Evolutionary conservation across 2,113 vertebrate genomes (phyloP), one percentile per base, ranked within the genome.

Genomic region (Corythoichthys haematopterus): DNA sequence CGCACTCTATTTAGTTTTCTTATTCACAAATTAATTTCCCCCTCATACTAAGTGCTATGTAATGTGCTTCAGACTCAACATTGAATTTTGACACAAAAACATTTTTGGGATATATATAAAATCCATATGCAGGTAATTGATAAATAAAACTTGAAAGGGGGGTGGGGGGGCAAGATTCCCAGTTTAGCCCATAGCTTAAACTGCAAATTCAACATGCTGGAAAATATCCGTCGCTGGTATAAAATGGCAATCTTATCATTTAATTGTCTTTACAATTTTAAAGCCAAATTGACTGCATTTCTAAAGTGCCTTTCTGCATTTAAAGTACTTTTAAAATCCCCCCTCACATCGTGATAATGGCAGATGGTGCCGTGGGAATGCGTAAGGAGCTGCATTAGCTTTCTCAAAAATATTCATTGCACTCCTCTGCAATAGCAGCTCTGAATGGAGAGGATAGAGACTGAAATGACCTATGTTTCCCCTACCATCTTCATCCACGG

Each of bases 401-500:
- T 45, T 43, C 38, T 62, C 33, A 57, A 57, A 43, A 57, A 57
- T 7, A 56, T 4, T 56, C 10, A 56, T 13, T 12, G 14, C 9
- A n/a, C 9, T 61, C 16, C 6, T 20, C 9, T 33, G 20, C 16
- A 5, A 43, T 12, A 15, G 37, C n/a, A 43, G 37, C 58, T 13
- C 40, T 45, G 3, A 13, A 43, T 40, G 38, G 1, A 60, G 9
- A 45, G 38, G 4, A 45, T 43, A 8, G 20, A 43, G 10, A 61
- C 1, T 61, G 10, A 45, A 3, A 20, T 12, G n/a, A 38, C 38
- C 20, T n/a, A 1, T 10, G 60, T 48, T 10, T 15, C 57, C 66
- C 91, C 87, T 85, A 99, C 97, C 97, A 69, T 98, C 97, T 87
- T 99, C 97, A 80, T 99, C 97, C 56, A 98, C 94, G 0, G 97